A percentile compares a stretch with the other conserved stretches of the same genome.
Evolutionary conservation across 2,888 invertebrate genomes (phyloP).

Genomic region (Ashinkailepas kermadecensis): DNA sequence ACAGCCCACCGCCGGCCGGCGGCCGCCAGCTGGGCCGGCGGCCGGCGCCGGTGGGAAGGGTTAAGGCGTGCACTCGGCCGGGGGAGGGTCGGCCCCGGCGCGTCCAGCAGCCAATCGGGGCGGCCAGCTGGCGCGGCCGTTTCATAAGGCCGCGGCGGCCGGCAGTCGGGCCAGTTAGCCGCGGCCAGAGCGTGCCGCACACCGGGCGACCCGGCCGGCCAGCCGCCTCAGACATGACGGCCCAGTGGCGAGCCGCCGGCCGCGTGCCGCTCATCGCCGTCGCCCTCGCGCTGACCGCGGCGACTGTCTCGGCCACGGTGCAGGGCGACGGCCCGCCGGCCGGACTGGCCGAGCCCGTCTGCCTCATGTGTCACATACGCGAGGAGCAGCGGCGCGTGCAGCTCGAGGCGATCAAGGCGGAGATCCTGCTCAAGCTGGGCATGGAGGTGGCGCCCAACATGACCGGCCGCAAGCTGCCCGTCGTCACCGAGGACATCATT

Average conservation of each 20-base stretch:
- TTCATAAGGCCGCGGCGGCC: not conserved
- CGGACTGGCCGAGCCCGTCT: slow-evolving; percentile 33
- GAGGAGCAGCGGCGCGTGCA: slow-evolving; percentile 52
- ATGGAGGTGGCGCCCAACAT: slow-evolving; percentile 55
- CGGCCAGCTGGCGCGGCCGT: not conserved
- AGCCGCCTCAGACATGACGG: not conserved
- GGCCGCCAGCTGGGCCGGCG: not conserved
- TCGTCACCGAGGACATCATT: slow-evolving; percentile 47
- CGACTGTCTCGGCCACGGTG: slow-evolving; percentile 30
- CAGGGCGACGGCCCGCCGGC: slow-evolving; percentile 26
- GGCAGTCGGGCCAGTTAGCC: not conserved
- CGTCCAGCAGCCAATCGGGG: not conserved
- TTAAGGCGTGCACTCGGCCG: not conserved
- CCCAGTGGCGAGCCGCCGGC: not conserved
- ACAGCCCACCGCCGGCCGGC: not conserved
- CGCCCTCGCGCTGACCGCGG: slow-evolving; percentile 27
- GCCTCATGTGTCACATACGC: slow-evolving; percentile 48
- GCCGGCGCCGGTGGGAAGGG: not conserved
- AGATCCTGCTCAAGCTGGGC: slow-evolving; percentile 53
- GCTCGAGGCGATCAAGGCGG: slow-evolving; percentile 53
- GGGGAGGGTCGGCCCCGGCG: not conserved
- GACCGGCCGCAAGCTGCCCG: slow-evolving; percentile 51
- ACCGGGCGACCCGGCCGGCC: not conserved
- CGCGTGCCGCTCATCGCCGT: slow-evolving; percentile 24
- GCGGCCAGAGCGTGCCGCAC: not conserved